These are phyloP conservation scores for Hippocampus guttulatus DNA, from an alignment of 2,113 vertebrate species.

Conservation along the genomic window DNA sequence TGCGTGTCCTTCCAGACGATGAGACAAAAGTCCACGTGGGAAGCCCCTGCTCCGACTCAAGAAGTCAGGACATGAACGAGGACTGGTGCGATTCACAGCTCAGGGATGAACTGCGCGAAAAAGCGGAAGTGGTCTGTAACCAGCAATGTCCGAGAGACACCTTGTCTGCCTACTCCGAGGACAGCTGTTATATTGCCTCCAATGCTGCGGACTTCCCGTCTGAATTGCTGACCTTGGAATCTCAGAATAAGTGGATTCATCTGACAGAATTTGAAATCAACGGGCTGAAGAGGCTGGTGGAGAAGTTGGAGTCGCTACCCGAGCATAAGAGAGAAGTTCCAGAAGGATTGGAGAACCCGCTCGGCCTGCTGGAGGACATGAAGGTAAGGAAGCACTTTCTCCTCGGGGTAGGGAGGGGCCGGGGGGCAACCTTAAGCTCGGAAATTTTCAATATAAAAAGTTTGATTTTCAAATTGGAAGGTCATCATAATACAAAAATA, in stretches of 20 bases:
- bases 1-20: conserved; percentile 68
- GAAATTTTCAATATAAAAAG: too few species aligned
- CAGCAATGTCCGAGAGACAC: conserved; percentile 71
- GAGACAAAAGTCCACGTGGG: conserved; percentile 81
- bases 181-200: conserved; percentile 71
- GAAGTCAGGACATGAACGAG: conserved; percentile 85
- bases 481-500: too few species aligned
- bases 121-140: neutral
- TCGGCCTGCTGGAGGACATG: conserved; percentile 87
- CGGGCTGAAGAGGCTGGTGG: conserved; percentile 87
- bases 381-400: conserved; percentile 72
- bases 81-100: conserved; percentile 79
- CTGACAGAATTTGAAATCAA: conserved; percentile 91
- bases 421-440: too few species aligned
- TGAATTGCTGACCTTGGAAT: conserved; percentile 79
- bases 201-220: conserved; percentile 73
- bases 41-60: conserved; percentile 84
- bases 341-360: conserved; percentile 84
- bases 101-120: conserved; percentile 71
- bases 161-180: conserved; percentile 82
- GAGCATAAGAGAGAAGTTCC: conserved; percentile 93
- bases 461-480: too few species aligned
- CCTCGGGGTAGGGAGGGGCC: too few species aligned
- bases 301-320: conserved; percentile 91
- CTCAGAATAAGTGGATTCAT: conserved; percentile 81